These are phyloP conservation scores for Microhierax caerulescens DNA, from an alignment of 2,797 vertebrate species.

Conservation along the genomic window DNA sequence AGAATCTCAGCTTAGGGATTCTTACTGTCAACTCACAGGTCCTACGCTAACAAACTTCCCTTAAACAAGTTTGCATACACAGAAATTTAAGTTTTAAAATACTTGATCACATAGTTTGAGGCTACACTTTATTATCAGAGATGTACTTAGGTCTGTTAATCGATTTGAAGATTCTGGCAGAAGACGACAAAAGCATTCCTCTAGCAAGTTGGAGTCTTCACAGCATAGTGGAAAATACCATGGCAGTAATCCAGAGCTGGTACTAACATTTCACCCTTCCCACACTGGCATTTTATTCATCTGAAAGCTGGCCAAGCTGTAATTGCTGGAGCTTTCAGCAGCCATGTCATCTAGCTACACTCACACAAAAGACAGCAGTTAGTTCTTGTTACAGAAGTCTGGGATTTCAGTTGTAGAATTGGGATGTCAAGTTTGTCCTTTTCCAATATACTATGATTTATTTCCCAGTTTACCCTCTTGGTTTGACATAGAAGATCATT, in stretches of 20 bases:
- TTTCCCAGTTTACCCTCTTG: background rate
- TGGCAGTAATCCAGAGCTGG: conserved; percentile 21
- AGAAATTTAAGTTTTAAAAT: background rate
- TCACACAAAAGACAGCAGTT: background rate
- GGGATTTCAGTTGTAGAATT: background rate
- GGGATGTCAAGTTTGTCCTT: background rate
- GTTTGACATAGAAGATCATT: background rate
- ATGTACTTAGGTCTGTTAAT: background rate
- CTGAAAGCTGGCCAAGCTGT: conserved; percentile 12
- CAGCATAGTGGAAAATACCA: background rate
- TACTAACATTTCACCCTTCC: conserved; percentile 41
- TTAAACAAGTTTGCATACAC: background rate
- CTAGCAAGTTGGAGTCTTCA: background rate
- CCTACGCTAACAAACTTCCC: background rate
- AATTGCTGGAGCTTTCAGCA: conserved; percentile 24
- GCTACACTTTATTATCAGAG: background rate
- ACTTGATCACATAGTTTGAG: background rate
- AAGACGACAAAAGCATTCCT: background rate
- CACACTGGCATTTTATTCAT: conserved; percentile 22
- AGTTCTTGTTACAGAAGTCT: background rate
- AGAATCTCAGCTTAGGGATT: background rate
- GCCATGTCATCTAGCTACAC: background rate
- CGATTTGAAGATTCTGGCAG: background rate
- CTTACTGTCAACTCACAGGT: background rate
- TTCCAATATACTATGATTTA: background rate